Conservation (phyloP, 2,797 vertebrate genomes). For the Nannoperca australis region DNA sequence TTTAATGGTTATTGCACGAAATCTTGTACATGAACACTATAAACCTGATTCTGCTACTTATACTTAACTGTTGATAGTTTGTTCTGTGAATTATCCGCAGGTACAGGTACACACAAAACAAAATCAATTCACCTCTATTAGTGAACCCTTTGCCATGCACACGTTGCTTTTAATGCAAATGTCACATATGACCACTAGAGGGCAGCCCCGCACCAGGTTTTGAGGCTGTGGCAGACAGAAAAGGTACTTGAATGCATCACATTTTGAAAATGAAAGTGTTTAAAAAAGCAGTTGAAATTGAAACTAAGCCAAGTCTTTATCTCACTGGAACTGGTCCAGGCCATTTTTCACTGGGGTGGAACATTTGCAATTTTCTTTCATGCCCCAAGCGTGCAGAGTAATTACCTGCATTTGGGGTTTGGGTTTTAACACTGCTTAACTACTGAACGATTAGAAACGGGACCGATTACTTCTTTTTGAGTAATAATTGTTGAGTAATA, state of each 20-base stretch:
- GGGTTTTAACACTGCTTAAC: not conserved
- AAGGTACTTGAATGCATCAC: not conserved
- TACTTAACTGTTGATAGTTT: not conserved
- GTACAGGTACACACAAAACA: not conserved
- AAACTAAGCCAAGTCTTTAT: not conserved
- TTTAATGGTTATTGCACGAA: no score
- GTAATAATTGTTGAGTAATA: not conserved
- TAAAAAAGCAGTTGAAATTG: not conserved
- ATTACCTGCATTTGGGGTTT: not conserved
- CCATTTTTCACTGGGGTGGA: conserved; percentile 1
- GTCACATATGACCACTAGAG: conserved; percentile 45
- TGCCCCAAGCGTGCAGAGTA: not conserved
- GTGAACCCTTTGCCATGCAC: not conserved
- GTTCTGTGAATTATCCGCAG: not conserved
- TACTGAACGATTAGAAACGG: not conserved
- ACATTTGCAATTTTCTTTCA: not conserved
- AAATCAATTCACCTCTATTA: not conserved
- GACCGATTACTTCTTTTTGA: not conserved
- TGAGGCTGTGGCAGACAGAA: not conserved
- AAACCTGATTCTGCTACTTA: no score
- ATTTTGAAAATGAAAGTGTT: conserved; percentile 16
- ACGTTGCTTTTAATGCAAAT: not conserved
- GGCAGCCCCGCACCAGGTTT: conserved; percentile 34
- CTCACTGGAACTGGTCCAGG: not conserved
- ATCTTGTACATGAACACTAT: no score